A percentile compares a stretch with the other conserved stretches of the same genome.
phyloP scores from a whole-genome alignment of 2,113 vertebrate genomes.

The Rhizomys pruinosus region DNA sequence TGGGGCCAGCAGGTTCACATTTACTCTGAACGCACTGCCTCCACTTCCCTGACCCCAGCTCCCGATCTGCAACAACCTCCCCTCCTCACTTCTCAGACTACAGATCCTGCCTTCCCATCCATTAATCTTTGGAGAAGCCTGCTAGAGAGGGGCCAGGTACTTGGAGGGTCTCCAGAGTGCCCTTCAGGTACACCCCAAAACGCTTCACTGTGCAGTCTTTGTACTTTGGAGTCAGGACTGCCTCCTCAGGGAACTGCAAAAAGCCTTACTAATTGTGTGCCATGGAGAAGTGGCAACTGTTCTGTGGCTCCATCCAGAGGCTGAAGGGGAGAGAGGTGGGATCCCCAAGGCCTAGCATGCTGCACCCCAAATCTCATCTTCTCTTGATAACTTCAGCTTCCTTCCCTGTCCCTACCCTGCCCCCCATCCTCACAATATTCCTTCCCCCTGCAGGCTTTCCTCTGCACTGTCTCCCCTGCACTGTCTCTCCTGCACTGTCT shows the following conservation, averaged over 20 bases:
- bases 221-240: background rate
- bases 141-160: background rate
- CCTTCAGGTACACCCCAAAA: background rate
- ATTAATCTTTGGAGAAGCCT: no score
- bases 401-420: background rate
- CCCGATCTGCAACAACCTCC: background rate
- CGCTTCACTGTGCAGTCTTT: background rate
- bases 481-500: no score
- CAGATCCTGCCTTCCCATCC: background rate
- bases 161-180: background rate
- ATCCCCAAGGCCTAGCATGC: background rate
- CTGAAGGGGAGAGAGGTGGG: background rate
- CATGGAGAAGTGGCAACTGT: background rate
- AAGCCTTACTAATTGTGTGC: accelerated
- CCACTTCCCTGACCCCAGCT: background rate
- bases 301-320: background rate
- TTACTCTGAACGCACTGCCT: background rate
- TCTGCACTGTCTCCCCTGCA: no score
- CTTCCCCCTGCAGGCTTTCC: no score
- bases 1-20: background rate
- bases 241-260: background rate
- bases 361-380: background rate
- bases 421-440: no score
- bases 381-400: background rate
- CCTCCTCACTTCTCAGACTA: background rate